phyloP scores from a whole-genome alignment of 2,888 invertebrate genomes.

The Blera fallax region DNA sequence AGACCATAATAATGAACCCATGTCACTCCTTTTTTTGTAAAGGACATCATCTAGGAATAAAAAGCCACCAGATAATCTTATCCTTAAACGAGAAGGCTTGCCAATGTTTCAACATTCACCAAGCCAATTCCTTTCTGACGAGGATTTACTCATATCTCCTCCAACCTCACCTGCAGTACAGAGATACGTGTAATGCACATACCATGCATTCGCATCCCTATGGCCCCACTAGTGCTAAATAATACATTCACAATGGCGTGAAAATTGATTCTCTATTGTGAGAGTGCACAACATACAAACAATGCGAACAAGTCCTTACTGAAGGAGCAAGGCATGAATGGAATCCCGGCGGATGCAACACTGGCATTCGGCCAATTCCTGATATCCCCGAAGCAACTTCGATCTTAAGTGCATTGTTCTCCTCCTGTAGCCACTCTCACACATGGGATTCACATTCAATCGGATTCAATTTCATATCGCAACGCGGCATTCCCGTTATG shows the following conservation, averaged over 20 bases:
- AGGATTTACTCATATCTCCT: too few relatives aligned
- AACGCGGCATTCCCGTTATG: background rate
- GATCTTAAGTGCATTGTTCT: conserved; percentile 30
- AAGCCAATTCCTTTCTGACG: too few relatives aligned
- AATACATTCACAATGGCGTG: conserved; percentile 60
- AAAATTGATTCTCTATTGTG: conserved; percentile 55
- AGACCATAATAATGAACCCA: too few relatives aligned
- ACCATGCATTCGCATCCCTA: too few relatives aligned
- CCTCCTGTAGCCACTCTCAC: background rate
- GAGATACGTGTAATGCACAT: background rate
- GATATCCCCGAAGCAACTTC: conserved; percentile 7
- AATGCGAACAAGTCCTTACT: background rate
- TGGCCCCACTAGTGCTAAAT: conserved; percentile 2
- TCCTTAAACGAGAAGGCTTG: too few relatives aligned
- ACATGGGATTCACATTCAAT: conserved; percentile 28
- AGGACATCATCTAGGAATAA: too few relatives aligned
- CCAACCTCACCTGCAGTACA: too few relatives aligned
- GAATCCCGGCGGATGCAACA: conserved; percentile 25
- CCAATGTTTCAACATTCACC: too few relatives aligned
- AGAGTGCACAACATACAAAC: conserved; percentile 7
- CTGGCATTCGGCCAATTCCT: conserved; percentile 56
- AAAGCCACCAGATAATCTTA: too few relatives aligned
- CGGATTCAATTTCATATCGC: conserved; percentile 52
- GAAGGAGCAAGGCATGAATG: conserved; percentile 2
- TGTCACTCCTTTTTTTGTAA: too few relatives aligned